phyloP scores from a whole-genome alignment of 2,113 vertebrate species.

The Serinus canaria region DNA sequence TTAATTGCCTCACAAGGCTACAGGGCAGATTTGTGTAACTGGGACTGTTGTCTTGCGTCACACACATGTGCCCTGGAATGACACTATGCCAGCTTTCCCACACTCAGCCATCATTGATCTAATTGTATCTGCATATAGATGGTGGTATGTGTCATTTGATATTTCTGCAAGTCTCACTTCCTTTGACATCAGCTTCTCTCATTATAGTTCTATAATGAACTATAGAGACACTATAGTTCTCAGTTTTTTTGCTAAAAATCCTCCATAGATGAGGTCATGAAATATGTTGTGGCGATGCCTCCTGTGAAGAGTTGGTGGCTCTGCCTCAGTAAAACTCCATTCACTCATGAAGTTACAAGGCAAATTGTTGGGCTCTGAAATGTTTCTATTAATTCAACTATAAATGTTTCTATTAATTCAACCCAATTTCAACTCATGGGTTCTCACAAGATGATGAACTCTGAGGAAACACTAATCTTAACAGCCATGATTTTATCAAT shows the following conservation, averaged over 20 bases:
- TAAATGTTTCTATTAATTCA: background rate
- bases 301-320: background rate
- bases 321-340: background rate
- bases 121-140: background rate
- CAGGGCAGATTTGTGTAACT: background rate
- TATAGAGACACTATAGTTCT: background rate
- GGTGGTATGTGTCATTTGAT: background rate
- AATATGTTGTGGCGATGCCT: background rate
- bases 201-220: too few species aligned
- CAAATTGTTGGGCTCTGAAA: background rate
- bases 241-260: background rate
- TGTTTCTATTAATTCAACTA: background rate
- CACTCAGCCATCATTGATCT: background rate
- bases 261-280: background rate
- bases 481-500: background rate
- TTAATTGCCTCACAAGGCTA: background rate
- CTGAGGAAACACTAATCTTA: background rate
- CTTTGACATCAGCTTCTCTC: background rate
- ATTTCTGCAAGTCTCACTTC: background rate
- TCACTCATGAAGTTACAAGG: background rate
- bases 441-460: background rate
- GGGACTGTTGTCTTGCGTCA: background rate
- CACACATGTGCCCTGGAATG: background rate
- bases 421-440: too few species aligned
- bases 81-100: background rate